Evolutionary conservation across 2,888 invertebrate genomes (phyloP), one percentile per base, ranked within the genome.

Genomic region (Calameuta pallipes): DNA sequence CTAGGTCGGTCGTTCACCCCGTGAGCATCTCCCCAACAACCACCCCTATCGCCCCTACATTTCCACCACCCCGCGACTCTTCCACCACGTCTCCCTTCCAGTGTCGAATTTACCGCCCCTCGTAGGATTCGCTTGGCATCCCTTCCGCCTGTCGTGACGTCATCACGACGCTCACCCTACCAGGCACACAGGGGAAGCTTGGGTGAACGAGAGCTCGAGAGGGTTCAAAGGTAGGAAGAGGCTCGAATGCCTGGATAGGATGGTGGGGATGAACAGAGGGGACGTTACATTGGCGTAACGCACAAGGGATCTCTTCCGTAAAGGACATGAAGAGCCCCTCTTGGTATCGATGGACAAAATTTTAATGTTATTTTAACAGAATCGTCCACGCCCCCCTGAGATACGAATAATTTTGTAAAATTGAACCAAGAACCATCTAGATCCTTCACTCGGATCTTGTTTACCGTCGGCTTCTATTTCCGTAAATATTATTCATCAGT

Each of bases 1-100:
- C 91, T 91, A 91, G 91, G 91, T 91, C 91, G 91, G 91, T 91
- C 91, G 86, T 91, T 91, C 91, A 91, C 89, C 90, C 84, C 79
- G 84, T 79, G 80, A 84, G 85, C 85, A 83, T 86, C 83, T 76
- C 79, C 79, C 80, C 81, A 75, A 78, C 80, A 78, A 30, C 74
- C 33, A 76, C 73, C 76, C 56, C 36, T 69, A n/a, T 36, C 73
- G 41, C 73, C 83, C 82, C 84, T 77, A 81, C 85, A 82, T 83
- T 83, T 79, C 83, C 35, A 74, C 85, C 84, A 79, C 78, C 83
- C 77, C 83, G 79, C 80, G 80, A 82, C 77, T 77, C 79, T 80
- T 79, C 79, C 81, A 78, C 82, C 80, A 23, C 15, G 69, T 68
- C 80, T 75, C 76, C 76, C 78, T 68, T 34, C 31, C 31, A 75